Conservation (phyloP, 2,113 vertebrate species). For the Lontra canadensis region DNA sequence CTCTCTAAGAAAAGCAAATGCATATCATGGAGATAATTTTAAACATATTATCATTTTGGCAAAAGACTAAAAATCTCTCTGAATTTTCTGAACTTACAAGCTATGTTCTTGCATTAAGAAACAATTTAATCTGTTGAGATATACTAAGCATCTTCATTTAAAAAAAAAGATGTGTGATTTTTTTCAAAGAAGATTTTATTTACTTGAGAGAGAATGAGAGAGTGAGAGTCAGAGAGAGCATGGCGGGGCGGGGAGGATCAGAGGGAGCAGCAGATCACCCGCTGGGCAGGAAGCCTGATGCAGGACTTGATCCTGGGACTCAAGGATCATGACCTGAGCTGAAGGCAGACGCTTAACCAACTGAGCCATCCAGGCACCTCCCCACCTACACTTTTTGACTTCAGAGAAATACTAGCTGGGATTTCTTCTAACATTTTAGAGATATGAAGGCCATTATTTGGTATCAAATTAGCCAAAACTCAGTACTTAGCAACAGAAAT, state of each 20-base stretch:
- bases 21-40: background rate
- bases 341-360: background rate
- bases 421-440: slow-evolving; percentile 6
- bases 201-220: background rate
- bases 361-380: background rate
- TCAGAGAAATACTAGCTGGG: background rate
- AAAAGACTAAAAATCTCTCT: background rate
- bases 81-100: slow-evolving; percentile 17
- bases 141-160: background rate
- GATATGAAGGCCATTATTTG: background rate
- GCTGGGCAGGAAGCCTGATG: background rate
- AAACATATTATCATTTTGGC: background rate
- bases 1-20: background rate
- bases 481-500: background rate
- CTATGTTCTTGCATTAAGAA: background rate
- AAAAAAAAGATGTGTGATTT: background rate
- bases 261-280: background rate
- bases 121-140: background rate
- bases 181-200: background rate
- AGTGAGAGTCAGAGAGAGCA: too few species aligned
- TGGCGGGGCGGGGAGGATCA: background rate
- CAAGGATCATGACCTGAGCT: background rate
- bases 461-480: slow-evolving; percentile 41
- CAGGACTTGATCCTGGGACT: background rate
- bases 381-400: background rate